These are phyloP conservation scores for Psophia crepitans DNA, from an alignment of 2,113 vertebrate genomes.

Conservation along the genomic window DNA sequence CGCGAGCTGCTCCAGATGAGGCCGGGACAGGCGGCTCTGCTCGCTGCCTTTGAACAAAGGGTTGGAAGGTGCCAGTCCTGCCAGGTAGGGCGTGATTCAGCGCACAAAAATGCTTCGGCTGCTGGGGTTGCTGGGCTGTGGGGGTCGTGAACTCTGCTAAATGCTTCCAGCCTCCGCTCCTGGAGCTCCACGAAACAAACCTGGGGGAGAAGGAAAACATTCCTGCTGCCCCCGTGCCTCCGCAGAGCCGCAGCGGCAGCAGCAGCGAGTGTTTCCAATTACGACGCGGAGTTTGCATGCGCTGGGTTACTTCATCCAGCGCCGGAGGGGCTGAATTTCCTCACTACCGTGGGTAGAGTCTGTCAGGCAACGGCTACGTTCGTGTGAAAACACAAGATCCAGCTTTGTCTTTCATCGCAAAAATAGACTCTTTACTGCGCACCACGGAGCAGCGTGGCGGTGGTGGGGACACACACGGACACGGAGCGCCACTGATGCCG, in stretches of 20 bases:
- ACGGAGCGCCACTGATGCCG: too few species aligned
- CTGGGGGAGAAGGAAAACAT: conserved; percentile 26
- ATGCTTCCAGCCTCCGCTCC: neutral
- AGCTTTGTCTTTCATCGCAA: neutral
- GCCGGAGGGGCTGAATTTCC: neutral
- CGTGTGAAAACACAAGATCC: neutral
- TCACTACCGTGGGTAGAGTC: neutral
- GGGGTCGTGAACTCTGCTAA: neutral
- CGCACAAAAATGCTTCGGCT: neutral
- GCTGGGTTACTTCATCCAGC: neutral
- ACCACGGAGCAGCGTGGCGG: rapidly evolving
- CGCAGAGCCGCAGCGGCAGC: neutral
- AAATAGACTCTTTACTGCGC: too few species aligned
- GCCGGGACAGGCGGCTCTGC: too few species aligned
- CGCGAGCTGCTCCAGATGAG: neutral
- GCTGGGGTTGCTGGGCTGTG: neutral
- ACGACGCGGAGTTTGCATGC: neutral
- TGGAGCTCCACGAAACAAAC: neutral
- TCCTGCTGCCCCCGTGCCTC: neutral
- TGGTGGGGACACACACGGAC: too few species aligned
- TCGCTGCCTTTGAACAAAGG: neutral
- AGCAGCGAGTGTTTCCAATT: conserved; percentile 58
- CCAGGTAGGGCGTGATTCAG: neutral
- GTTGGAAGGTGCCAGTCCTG: neutral
- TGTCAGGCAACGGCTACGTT: neutral